These are phyloP conservation scores for Euproctis similis DNA, from an alignment of 2,888 invertebrate species.

Conservation along the genomic window DNA sequence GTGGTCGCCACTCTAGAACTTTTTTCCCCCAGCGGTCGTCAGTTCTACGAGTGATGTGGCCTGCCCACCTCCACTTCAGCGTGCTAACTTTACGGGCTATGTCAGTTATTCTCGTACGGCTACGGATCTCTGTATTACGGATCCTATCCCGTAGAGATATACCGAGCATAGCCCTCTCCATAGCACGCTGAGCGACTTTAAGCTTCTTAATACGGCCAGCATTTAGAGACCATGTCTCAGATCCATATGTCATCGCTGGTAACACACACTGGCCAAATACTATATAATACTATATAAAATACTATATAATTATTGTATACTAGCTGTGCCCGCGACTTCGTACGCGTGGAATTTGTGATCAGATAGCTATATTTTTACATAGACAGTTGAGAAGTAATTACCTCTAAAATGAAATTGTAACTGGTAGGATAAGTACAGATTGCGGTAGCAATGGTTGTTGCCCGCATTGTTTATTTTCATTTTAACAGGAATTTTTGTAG, in stretches of 20 bases:
- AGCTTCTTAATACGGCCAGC: background rate
- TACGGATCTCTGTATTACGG: background rate
- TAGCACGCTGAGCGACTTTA: background rate
- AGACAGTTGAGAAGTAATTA: no score
- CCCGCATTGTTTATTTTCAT: no score
- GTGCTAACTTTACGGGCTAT: background rate
- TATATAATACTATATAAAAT: no score
- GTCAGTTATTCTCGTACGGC: background rate
- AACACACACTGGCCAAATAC: no score
- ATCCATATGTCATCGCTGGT: background rate
- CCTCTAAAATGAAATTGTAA: no score
- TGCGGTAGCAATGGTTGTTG: no score
- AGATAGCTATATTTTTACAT: no score
- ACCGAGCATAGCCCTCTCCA: background rate
- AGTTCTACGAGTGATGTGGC: background rate
- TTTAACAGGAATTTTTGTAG: no score
- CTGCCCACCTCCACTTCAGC: conserved; percentile 1
- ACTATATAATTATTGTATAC: no score
- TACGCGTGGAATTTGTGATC: no score
- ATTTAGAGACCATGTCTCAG: background rate
- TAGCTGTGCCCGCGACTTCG: no score
- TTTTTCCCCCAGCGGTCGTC: background rate
- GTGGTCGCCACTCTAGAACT: conserved; percentile 1
- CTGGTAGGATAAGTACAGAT: no score
- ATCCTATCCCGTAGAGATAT: background rate